These are phyloP conservation scores for Camptogramma bilineatum DNA, from an alignment of 2,888 invertebrate species.

Conservation along the genomic window DNA sequence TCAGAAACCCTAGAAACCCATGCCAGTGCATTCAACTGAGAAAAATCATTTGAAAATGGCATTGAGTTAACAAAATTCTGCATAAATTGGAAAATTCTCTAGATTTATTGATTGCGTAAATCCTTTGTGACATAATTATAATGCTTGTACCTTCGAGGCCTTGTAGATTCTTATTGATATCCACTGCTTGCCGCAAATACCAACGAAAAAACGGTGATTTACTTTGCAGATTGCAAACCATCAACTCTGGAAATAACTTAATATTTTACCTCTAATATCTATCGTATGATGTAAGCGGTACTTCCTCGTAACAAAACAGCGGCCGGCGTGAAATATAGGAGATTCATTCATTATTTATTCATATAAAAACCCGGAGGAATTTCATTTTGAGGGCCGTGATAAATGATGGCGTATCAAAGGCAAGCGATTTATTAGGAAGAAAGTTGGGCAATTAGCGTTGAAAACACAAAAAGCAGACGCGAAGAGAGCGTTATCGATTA, in stretches of 20 bases:
- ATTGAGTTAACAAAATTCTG: too few relatives aligned
- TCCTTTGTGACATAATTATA: too few relatives aligned
- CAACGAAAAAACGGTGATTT: constrained; percentile 1
- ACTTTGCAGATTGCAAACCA: constrained; percentile 15
- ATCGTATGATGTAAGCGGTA: constrained; percentile 27
- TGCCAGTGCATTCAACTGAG: too few relatives aligned
- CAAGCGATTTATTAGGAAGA: constrained; percentile 66
- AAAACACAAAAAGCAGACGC: constrained; percentile 71
- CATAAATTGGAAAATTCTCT: too few relatives aligned
- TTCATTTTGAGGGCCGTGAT: constrained; percentile 51
- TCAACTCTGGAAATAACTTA: constrained; percentile 36
- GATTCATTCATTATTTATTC: constrained; percentile 49
- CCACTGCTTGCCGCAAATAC: not conserved
- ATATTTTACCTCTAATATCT: constrained; percentile 11
- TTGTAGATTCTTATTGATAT: too few relatives aligned
- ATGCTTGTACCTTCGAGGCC: too few relatives aligned
- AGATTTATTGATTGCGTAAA: too few relatives aligned
- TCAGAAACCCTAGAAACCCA: too few relatives aligned
- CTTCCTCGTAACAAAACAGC: constrained; percentile 41
- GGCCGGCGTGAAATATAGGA: constrained; percentile 41
- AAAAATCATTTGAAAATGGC: not conserved
- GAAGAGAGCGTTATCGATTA: constrained; percentile 64
- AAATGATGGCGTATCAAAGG: constrained; percentile 67
- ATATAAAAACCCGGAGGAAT: constrained; percentile 49
- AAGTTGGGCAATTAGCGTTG: constrained; percentile 71